phyloP scores from a whole-genome alignment of 1,140 invertebrate genomes.

The Neodiprion pinetum region DNA sequence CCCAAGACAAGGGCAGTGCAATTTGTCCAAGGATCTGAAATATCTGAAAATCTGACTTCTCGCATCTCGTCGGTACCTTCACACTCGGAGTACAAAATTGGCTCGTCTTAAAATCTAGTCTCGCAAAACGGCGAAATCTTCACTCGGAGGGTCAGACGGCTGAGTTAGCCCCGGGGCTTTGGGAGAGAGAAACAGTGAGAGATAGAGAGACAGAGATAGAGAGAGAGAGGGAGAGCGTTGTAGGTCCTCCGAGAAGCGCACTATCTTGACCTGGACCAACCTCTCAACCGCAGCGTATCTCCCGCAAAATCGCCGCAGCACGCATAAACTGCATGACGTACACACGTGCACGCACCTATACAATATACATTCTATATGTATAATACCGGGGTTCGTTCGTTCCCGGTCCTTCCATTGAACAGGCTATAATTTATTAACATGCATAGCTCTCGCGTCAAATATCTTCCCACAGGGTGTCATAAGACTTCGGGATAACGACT shows the following conservation, averaged over 20 bases:
- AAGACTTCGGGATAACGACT: conserved; percentile 8
- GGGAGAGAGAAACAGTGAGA: neutral
- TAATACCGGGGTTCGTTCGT: neutral
- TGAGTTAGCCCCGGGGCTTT: neutral
- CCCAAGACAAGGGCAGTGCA: too few species aligned
- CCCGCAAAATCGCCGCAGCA: neutral
- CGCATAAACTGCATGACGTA: neutral
- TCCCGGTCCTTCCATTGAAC: neutral
- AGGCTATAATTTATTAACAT: conserved; percentile 8
- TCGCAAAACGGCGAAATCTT: neutral
- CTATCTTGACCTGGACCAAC: conserved; percentile 5
- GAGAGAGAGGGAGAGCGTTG: too few species aligned
- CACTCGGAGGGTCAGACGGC: neutral
- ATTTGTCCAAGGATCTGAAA: too few species aligned
- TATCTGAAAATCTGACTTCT: too few species aligned
- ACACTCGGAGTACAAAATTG: too few species aligned
- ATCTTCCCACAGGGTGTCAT: conserved; percentile 12
- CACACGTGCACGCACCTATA: too few species aligned
- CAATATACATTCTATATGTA: too few species aligned
- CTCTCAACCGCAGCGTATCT: conserved; percentile 1
- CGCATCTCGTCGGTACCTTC: too few species aligned
- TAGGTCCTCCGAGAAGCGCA: neutral
- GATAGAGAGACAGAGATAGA: too few species aligned
- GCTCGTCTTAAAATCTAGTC: neutral
- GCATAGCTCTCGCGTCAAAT: conserved; percentile 7